Percentiles rank a stretch among this genome's conserved stretches.
Conservation (phyloP, 2,797 vertebrate genomes). For the Loriculus beryllinus region DNA sequence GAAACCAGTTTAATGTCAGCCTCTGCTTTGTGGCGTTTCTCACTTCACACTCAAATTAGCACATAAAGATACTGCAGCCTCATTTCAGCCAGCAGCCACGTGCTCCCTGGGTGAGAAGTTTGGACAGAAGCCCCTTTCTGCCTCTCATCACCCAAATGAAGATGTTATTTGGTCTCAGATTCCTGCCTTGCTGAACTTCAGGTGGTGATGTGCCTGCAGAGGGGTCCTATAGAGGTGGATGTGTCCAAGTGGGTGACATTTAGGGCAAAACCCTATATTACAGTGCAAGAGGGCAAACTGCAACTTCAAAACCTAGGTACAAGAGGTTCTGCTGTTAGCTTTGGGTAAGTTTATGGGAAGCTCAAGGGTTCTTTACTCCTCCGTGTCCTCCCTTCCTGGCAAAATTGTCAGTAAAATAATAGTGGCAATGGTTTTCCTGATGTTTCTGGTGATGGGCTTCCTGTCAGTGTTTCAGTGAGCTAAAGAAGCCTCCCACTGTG, state of each 20-base stretch:
- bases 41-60: background rate
- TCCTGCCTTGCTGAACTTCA: background rate
- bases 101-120: background rate
- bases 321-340: background rate
- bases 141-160: background rate
- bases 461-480: background rate
- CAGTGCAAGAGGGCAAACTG: fast-evolving
- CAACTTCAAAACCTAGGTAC: background rate
- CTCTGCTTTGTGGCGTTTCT: background rate
- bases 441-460: background rate
- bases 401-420: background rate
- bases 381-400: background rate
- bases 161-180: background rate
- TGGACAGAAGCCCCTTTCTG: background rate
- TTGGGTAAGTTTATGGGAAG: too few species aligned
- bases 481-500: background rate
- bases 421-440: background rate
- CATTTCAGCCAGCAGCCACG: background rate
- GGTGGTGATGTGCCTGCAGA: background rate
- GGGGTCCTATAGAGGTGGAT: background rate
- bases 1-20: background rate
- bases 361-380: too few species aligned
- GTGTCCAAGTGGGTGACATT: fast-evolving
- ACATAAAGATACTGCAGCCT: background rate
- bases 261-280: background rate